Conservation (phyloP, 2,113 vertebrate genomes). For the Okapia johnstoni region DNA sequence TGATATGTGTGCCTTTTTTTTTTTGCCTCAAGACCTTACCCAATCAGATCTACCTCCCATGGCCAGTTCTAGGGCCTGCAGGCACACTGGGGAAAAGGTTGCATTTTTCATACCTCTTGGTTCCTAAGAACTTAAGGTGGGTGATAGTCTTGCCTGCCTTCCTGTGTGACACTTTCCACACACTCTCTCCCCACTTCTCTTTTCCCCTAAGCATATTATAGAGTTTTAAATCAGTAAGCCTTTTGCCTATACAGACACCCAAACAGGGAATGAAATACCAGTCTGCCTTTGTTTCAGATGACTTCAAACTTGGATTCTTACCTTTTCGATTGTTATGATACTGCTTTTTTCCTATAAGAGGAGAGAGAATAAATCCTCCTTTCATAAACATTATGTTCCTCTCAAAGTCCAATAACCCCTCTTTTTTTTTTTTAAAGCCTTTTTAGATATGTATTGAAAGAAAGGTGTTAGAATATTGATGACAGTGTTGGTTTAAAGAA, state of each 20-base stretch:
- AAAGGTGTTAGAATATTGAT: background rate
- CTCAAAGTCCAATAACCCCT: background rate
- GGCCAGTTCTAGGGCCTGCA: background rate
- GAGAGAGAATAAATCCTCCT: background rate
- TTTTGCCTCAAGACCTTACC: background rate
- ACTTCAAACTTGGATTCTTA: background rate
- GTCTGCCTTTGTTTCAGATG: background rate
- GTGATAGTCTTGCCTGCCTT: background rate
- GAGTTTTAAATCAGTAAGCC: background rate
- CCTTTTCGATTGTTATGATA: background rate
- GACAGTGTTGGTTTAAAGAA: background rate
- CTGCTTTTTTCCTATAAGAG: background rate
- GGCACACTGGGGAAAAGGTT: background rate
- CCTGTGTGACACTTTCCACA: background rate
- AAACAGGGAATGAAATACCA: background rate
- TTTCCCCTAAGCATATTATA: background rate
- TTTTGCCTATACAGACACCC: background rate
- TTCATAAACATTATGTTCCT: background rate
- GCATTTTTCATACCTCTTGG: background rate
- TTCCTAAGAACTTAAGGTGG: background rate
- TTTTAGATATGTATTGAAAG: background rate
- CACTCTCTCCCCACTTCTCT: background rate
- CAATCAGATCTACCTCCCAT: background rate
- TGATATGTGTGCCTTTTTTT: background rate
- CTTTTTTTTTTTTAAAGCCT: background rate